Evolutionary conservation across 2,113 vertebrate genomes (phyloP), one percentile per base, ranked within the genome.

Genomic region (Aspiorhynchus laticeps): DNA sequence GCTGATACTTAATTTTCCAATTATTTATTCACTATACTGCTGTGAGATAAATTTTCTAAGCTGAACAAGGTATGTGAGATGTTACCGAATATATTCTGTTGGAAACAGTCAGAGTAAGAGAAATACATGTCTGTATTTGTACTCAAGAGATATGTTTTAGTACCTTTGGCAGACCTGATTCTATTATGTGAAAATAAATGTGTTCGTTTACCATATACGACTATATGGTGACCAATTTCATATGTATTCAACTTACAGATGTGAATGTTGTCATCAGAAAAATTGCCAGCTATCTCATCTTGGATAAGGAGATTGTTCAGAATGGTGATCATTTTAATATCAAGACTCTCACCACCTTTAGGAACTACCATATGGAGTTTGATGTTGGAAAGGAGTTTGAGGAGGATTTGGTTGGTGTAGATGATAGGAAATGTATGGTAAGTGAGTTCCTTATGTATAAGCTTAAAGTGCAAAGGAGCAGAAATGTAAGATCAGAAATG

Each of bases 351-450:
- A 99, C 97, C 93, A 97, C 97, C 91, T 97, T 99, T 86, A 96
- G 97, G 90, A 98, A 98, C 95, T 99, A 98, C 95, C 96, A 97
- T 94, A 99, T 98, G 97, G 97, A 98, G 91, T 99, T 99, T 93
- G 86, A 97, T 53, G 92, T 97, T 88, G 97, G 97, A 88, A 95
- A 97, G 88, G 97, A 98, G 94, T 99, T 98, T 88, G 96, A 97
- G 91, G 98, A 99, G 95, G 97, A 99, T 94, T 95, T 99, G 90
- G 92, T 93, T 0, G 97, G 96, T 78, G 96, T 98, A 91, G 97
- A 98, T 74, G 97, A 97, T 93, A 97, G 97, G 93, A 98, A 97
- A 91, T 99, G 97, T 93, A 96, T 95, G 97, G 98, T 84, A 74
- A 84, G 83, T 84, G 36, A 33, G 17, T 7, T 83, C 2, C 61